Base-by-base conservation (phyloP, 2,888 invertebrate genomes). In the Eustalomyia histrio region DNA sequence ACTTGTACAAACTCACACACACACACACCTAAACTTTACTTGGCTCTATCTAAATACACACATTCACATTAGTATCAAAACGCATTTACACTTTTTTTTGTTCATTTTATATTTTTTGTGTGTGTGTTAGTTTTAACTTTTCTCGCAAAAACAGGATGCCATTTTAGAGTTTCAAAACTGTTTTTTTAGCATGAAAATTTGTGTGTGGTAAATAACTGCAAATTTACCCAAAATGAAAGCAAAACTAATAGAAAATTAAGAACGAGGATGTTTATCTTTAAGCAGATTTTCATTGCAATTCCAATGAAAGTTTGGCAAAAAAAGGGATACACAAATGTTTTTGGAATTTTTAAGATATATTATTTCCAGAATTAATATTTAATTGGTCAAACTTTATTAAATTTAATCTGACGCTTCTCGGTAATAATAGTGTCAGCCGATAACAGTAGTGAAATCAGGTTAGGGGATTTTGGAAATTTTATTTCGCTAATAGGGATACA, bases 11-110 rank as follows among this genome's bases (percentile, higher is more conserved):
- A 35, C n/a, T 52, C 43, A 60, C 4, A 24, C 18, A 60, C 16
- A 21, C 67, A 67, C n/a, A 53, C 64, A 39, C 14, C 3, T 16
- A 17, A 18, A 21, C 8, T 21, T 21, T 29, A 24, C 14, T 1
- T 43, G 14, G 43, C 35, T 35, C 2, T n/a, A n/a, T 5, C n/a
- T n/a, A 47, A n/a, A 47, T n/a, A 47, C 6, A 47, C 39, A 10
- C 43, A n/a, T n/a, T 43, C 33, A 65, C 64, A 43, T 69, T 76
- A 63, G 18, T 55, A 2, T 50, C 24, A 57, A 57, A 14, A 29
- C 24, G 16, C 29, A 16, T 24, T 57, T 16, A 29, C 57, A 29
- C n/a, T 24, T 33, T 39, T 69, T 17, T 16, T 10, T 57, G 4
- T 61, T 50, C 7, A 12, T 43, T 43, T 43, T 43, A 10, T 43